Conservation (phyloP, 2,113 vertebrate genomes). For the Nibea coibor region DNA sequence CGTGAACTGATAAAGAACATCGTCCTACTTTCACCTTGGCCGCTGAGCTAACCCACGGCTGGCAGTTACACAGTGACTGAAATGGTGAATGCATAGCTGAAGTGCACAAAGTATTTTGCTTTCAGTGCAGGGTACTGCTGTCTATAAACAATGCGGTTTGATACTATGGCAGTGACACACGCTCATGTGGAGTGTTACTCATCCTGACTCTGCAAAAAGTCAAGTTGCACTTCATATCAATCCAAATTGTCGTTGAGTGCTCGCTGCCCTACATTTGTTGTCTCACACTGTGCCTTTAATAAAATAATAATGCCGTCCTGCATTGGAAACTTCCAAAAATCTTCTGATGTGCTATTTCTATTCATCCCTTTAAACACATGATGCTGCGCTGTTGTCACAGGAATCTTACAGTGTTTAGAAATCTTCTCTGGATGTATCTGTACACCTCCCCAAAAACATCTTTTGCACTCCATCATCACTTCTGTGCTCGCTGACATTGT, state of each 20-base stretch:
- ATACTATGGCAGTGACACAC: neutral
- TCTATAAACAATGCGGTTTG: conserved; percentile 16
- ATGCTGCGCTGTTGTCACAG: neutral
- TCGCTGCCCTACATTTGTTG: conserved; percentile 17
- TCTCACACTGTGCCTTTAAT: conserved; percentile 9
- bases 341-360: neutral
- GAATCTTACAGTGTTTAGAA: conserved; percentile 9
- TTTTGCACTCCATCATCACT: conserved; percentile 23
- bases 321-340: neutral
- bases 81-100: neutral
- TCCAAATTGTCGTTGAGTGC: conserved; percentile 20
- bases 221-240: conserved; percentile 41
- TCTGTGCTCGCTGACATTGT: conserved; percentile 20
- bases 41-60: neutral
- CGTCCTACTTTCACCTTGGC: neutral
- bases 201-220: conserved; percentile 47
- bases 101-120: neutral
- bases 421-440: conserved; percentile 23
- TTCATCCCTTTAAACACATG: conserved; percentile 16
- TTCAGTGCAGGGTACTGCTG: neutral
- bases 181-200: conserved; percentile 27
- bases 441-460: neutral
- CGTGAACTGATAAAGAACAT: neutral
- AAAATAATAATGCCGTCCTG: neutral
- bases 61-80: neutral